Base-by-base conservation (phyloP, 2,888 invertebrate species). In the Campopleginae sp. region DNA sequence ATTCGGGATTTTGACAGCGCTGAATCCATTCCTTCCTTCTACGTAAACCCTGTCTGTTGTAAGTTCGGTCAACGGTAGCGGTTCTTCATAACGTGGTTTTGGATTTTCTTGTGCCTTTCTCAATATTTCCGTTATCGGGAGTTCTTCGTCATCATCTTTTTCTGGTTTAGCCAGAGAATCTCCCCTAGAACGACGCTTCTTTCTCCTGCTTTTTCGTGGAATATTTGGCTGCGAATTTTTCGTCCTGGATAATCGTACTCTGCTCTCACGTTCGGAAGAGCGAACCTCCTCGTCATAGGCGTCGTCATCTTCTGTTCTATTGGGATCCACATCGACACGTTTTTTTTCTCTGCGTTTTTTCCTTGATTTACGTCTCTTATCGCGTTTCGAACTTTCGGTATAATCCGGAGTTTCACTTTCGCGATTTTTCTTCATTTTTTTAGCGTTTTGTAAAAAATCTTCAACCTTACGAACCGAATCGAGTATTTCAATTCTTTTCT, bases 31-130 rank as follows among this genome's bases (percentile, higher is more conserved):
- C 79, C 88, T 89, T n/a, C 92, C 89, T 79, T 93, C 93, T 48
- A 93, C 91, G 86, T 93, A 93, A 87, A 93, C 90, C 23, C 89
- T 92, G 75, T 93, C 91, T 5, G 93, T 90, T 33, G 91, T 91
- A 46, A 93, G 85, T 84, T 92, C 90, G 1, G 91, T 88, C 71
- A 92, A 84, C 4, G 91, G 88, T 19, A 88, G 79, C 14, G 92
- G 90, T 31, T 92, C 90, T 72, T 91, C 92, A 80, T 92, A 92
- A 80, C 90, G 92, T 1, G 88, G 89, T 23, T 89, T 89, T 23
- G 85, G 70, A 79, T 87, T 90, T 71, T 91, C 91, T 46, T 92
- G 91, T 17, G 91, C 89, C 66, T 90, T 91, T 78, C 89, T 90
- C 75, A 93, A 80, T 12, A 93, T 90, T 82, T 93, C 92, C 17